A percentile compares a stretch with the other conserved stretches of the same genome.
phyloP scores from a whole-genome alignment of 2,113 vertebrate species.

The Solea solea region DNA sequence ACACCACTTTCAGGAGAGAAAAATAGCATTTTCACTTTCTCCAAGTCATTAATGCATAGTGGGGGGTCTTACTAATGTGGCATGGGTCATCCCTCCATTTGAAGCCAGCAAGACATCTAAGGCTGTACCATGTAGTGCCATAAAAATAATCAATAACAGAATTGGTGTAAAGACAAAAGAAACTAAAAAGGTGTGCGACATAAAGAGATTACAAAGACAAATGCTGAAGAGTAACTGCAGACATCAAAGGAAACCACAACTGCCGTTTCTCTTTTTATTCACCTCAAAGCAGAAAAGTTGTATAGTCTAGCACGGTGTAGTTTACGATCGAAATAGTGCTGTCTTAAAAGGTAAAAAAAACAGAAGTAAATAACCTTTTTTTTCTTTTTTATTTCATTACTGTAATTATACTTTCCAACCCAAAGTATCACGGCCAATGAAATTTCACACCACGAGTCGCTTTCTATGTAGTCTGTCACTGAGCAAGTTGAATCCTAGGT shows the following conservation, averaged over 20 bases:
- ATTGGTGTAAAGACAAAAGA: conserved; percentile 33
- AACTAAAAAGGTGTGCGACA: conserved; percentile 27
- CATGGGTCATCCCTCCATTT: conserved; percentile 57
- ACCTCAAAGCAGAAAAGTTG: conserved; percentile 54
- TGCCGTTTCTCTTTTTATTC: conserved; percentile 25
- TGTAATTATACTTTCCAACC: conserved; percentile 65
- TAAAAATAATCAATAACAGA: conserved; percentile 59
- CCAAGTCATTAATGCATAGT: conserved; percentile 72
- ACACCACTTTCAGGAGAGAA: conserved; percentile 33
- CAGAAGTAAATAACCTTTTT: conserved; percentile 50
- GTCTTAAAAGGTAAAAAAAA: conserved; percentile 28
- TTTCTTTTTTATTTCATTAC: conserved; percentile 64
- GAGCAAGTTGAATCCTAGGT: conserved; percentile 78
- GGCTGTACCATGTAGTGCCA: conserved; percentile 29
- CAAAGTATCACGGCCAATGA: conserved; percentile 53
- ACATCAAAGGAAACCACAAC: conserved; percentile 29
- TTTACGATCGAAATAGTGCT: conserved; percentile 28
- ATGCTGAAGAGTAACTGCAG: conserved; percentile 22
- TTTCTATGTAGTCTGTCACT: conserved; percentile 72
- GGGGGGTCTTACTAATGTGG: conserved; percentile 61
- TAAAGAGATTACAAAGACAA: conserved; percentile 8
- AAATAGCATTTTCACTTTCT: conserved; percentile 48
- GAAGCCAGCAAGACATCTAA: conserved; percentile 50
- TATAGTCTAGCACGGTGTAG: conserved; percentile 16
- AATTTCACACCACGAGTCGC: conserved; percentile 70